Conservation (phyloP, 2,888 invertebrate genomes). For the Sinopyrophorus schimmeli region DNA sequence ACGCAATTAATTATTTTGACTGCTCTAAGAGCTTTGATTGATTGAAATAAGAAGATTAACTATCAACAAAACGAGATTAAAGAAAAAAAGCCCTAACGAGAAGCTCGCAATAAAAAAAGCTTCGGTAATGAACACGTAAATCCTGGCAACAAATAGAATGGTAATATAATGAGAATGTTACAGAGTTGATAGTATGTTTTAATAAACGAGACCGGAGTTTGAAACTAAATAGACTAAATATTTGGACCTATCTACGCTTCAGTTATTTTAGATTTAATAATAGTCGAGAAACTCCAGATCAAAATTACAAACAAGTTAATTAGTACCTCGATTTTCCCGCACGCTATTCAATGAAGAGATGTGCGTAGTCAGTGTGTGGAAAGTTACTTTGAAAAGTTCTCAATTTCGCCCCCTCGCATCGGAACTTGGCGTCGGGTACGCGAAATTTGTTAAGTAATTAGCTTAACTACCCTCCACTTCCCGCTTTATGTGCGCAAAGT, state of each 20-base stretch:
- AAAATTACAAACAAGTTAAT: constrained; percentile 25
- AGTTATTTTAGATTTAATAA: constrained; percentile 24
- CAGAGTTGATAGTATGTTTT: constrained; percentile 1
- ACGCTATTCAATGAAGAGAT: constrained; percentile 6
- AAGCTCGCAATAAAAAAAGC: too few relatives aligned
- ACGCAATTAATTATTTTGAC: too few relatives aligned
- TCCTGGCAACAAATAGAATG: too few relatives aligned
- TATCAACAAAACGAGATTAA: too few relatives aligned
- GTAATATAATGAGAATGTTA: too few relatives aligned
- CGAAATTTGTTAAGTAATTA: too few relatives aligned
- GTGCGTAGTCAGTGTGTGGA: neutral
- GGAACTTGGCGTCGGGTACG: too few relatives aligned
- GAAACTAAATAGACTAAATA: constrained; percentile 17
- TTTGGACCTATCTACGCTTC: constrained; percentile 14
- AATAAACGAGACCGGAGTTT: constrained; percentile 6
- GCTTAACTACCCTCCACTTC: too few relatives aligned
- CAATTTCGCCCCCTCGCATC: neutral
- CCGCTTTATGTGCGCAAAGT: too few relatives aligned
- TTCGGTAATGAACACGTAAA: too few relatives aligned
- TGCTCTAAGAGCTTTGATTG: too few relatives aligned
- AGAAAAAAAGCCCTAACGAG: constrained; percentile 1
- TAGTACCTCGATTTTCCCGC: constrained; percentile 13
- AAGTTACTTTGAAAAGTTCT: neutral
- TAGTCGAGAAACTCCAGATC: constrained; percentile 19
- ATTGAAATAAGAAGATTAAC: too few relatives aligned